These are phyloP conservation scores for Cephus sareptanus DNA, from an alignment of 2,888 invertebrate genomes.

Conservation along the genomic window DNA sequence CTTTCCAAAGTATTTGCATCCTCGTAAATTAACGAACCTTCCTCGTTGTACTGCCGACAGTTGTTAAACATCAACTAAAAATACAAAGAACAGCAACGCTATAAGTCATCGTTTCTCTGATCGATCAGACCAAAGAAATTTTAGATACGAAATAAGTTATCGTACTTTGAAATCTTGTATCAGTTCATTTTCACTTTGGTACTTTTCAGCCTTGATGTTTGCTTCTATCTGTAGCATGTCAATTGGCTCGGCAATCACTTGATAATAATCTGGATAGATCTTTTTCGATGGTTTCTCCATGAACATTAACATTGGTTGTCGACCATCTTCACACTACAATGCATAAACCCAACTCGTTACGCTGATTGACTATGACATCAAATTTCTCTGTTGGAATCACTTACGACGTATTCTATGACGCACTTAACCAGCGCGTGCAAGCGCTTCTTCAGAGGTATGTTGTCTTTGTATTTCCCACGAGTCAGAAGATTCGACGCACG, in stretches of 20 bases:
- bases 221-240: constrained; percentile 94
- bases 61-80: constrained; percentile 96
- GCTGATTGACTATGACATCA: constrained; percentile 20
- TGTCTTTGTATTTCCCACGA: constrained; percentile 67
- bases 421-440: constrained; percentile 84
- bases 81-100: constrained; percentile 23
- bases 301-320: constrained; percentile 90
- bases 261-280: constrained; percentile 94
- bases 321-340: constrained; percentile 76
- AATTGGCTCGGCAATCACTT: constrained; percentile 92
- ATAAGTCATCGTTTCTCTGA: background rate
- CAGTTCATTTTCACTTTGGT: constrained; percentile 71
- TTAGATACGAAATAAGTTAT: background rate
- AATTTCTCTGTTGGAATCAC: constrained; percentile 52
- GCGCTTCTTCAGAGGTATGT: constrained; percentile 80
- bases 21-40: constrained; percentile 94
- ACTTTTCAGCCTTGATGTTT: constrained; percentile 83
- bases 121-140: background rate
- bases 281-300: constrained; percentile 97
- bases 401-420: constrained; percentile 75
- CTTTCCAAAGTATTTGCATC: constrained; percentile 92
- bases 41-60: constrained; percentile 96
- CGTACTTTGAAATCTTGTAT: constrained; percentile 72
- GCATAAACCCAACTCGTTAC: constrained; percentile 12
- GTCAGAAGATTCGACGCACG: constrained; percentile 63